These are phyloP conservation scores for Dasyornis broadbenti DNA, from an alignment of 2,113 vertebrate species.

Conservation along the genomic window DNA sequence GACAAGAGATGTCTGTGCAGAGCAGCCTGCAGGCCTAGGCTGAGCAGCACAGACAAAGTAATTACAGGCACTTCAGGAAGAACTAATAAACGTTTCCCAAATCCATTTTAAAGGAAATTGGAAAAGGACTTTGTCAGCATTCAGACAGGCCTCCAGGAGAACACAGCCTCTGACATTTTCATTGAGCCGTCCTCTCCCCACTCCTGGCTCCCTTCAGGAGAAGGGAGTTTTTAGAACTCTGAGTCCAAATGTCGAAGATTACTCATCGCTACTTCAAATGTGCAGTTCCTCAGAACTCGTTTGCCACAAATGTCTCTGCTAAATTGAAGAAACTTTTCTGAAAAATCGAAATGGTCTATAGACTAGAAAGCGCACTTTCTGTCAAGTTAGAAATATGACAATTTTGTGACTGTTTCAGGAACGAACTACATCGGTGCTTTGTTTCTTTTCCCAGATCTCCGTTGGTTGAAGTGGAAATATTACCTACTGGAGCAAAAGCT, in stretches of 20 bases:
- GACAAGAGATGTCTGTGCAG: neutral
- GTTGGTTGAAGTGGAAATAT: neutral
- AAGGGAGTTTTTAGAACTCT: neutral
- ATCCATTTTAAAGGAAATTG: neutral
- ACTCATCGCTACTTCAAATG: neutral
- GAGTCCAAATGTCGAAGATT: neutral
- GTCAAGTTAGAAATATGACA: neutral
- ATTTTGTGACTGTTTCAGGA: neutral
- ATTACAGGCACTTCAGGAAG: conserved; percentile 35
- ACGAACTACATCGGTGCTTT: neutral
- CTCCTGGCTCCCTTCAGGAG: neutral
- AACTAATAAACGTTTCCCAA: conserved; percentile 16
- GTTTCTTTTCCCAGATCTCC: neutral
- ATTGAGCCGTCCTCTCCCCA: neutral
- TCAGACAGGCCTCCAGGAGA: neutral
- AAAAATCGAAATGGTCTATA: neutral
- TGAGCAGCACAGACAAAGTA: conserved; percentile 1
- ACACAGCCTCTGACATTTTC: neutral
- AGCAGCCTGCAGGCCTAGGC: neutral
- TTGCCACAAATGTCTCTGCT: neutral
- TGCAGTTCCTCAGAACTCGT: neutral
- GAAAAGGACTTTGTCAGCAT: conserved; percentile 2
- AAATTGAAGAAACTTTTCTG: neutral
- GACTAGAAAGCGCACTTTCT: neutral
- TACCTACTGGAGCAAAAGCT: neutral